These are phyloP conservation scores for Mobula birostris DNA, from an alignment of 2,113 vertebrate genomes.

Conservation along the genomic window DNA sequence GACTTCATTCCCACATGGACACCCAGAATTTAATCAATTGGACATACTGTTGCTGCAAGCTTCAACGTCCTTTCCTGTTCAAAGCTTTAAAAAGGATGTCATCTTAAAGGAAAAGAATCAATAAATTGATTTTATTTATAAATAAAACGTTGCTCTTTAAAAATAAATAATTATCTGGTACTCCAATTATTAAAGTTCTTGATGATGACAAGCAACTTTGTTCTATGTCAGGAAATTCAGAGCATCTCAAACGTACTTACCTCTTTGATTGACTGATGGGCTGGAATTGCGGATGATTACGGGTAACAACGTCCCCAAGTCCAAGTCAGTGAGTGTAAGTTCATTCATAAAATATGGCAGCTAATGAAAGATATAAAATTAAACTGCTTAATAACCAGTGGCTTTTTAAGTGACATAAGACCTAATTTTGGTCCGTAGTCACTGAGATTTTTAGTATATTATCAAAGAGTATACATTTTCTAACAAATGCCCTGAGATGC, in stretches of 20 bases:
- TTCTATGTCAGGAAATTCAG: neutral
- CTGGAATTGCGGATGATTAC: conserved; percentile 58
- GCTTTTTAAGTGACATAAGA: neutral
- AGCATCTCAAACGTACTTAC: conserved; percentile 45
- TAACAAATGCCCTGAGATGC: neutral
- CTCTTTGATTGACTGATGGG: conserved; percentile 64
- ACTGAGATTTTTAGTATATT: neutral
- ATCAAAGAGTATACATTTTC: neutral
- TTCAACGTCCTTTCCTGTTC: neutral
- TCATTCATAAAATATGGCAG: conserved; percentile 85
- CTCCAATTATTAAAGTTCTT: neutral
- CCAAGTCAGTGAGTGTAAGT: conserved; percentile 70
- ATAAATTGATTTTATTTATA: neutral
- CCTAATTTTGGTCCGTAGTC: neutral
- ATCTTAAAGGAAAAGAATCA: neutral
- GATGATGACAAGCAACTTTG: neutral
- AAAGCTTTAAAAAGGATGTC: neutral
- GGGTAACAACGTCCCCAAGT: conserved; percentile 76
- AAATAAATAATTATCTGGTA: neutral
- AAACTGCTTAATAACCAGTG: neutral
- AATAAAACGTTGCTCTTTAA: neutral
- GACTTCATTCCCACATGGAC: neutral
- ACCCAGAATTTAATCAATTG: neutral
- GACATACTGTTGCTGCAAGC: neutral
- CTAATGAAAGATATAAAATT: conserved; percentile 47